Evolutionary conservation across 2,797 vertebrate genomes (phyloP).

Genomic region (Lepilemur ruficaudatus): DNA sequence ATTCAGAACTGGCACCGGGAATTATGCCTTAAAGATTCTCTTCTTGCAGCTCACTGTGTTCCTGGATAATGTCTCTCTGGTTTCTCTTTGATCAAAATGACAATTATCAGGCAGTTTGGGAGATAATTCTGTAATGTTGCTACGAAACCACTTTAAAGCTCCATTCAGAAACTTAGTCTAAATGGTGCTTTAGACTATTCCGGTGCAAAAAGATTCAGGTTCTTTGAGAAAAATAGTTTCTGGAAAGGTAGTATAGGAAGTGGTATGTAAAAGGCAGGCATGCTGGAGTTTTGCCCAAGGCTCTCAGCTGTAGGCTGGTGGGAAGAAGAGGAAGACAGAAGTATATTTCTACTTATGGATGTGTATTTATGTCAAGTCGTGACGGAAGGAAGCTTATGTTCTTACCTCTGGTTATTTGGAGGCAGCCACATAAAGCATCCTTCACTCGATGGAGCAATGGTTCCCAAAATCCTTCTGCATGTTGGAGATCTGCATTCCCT

Average conservation of each 20-base stretch:
- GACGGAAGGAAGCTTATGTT: neutral
- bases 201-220: neutral
- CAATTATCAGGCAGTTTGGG: neutral
- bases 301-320: neutral
- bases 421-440: neutral
- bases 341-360: neutral
- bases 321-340: neutral
- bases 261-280: neutral
- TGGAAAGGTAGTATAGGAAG: neutral
- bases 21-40: neutral
- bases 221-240: conserved; percentile 1
- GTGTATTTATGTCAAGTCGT: neutral
- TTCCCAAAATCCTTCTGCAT: neutral
- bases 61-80: neutral
- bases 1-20: neutral
- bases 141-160: neutral
- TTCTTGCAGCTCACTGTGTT: neutral
- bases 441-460: neutral
- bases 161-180: neutral
- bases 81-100: conserved; percentile 44
- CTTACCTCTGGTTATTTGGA: neutral
- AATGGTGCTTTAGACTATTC: neutral
- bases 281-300: neutral
- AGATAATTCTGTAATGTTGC: conserved; percentile 16
- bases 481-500: neutral